phyloP scores from a whole-genome alignment of 2,888 invertebrate species.

The Tachina grossa region DNA sequence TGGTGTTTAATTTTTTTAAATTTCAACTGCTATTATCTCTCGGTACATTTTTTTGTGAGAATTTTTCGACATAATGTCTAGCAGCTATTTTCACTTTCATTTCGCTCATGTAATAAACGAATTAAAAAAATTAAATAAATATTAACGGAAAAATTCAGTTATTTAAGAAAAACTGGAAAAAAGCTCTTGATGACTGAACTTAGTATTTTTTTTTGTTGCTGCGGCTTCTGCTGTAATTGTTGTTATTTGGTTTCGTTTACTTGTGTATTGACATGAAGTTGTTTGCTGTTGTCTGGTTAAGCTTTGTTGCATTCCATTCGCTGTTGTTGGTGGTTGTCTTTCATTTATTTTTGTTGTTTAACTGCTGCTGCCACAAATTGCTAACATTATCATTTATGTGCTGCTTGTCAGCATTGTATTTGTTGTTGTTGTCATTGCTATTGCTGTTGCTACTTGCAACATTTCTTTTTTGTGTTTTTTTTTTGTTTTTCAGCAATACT shows the following conservation, averaged over 20 bases:
- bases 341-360: conserved; percentile 39
- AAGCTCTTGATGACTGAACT: conserved; percentile 30
- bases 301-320: conserved; percentile 19
- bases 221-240: conserved; percentile 17
- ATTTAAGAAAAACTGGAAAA: conserved; percentile 47
- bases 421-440: conserved; percentile 14
- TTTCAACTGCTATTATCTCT: conserved; percentile 1
- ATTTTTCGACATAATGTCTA: conserved; percentile 19
- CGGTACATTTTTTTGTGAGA: conserved; percentile 11
- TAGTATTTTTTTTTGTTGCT: background rate
- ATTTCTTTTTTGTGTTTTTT: conserved; percentile 12
- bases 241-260: conserved; percentile 28
- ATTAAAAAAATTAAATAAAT: conserved; percentile 12
- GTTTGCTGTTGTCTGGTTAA: conserved; percentile 35
- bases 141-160: conserved; percentile 38
- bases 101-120: conserved; percentile 68
- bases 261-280: conserved; percentile 47
- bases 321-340: conserved; percentile 26
- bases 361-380: conserved; percentile 66
- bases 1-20: conserved; percentile 30
- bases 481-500: conserved; percentile 23
- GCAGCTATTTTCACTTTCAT: conserved; percentile 65
- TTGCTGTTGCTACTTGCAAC: conserved; percentile 10
- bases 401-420: conserved; percentile 28
- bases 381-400: conserved; percentile 67